These are phyloP conservation scores for Acanthurus leucopareius DNA, from an alignment of 2,797 vertebrate genomes.

Conservation along the genomic window DNA sequence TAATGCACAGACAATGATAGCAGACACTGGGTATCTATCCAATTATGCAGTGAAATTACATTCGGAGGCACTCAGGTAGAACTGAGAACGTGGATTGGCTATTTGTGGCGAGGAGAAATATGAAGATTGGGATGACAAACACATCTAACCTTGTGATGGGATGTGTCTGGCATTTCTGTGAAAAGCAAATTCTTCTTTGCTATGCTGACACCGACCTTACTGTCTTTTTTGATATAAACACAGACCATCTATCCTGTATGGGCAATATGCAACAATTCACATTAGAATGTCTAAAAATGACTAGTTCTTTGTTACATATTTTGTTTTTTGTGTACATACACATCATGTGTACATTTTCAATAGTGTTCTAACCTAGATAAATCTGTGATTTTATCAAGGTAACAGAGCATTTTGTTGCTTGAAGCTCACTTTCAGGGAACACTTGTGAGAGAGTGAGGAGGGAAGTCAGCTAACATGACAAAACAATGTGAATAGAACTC, in stretches of 20 bases:
- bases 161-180: constrained; percentile 24
- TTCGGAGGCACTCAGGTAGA: constrained; percentile 83
- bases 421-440: too few species aligned
- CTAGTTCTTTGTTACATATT: too few species aligned
- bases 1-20: constrained; percentile 79
- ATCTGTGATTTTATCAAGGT: too few species aligned
- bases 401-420: too few species aligned
- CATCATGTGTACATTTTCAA: too few species aligned
- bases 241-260: not conserved
- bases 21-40: constrained; percentile 79
- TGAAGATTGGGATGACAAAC: constrained; percentile 72
- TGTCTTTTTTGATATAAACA: constrained; percentile 29
- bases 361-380: too few species aligned
- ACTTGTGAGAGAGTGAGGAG: too few species aligned
- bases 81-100: constrained; percentile 67
- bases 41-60: constrained; percentile 84
- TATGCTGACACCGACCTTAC: constrained; percentile 16
- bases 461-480: too few species aligned
- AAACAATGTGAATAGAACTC: too few species aligned
- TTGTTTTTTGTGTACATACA: too few species aligned
- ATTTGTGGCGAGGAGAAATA: constrained; percentile 60
- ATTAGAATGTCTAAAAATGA: too few species aligned
- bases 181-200: constrained; percentile 23
- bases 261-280: too few species aligned
- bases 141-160: constrained; percentile 69